Evolutionary conservation across 2,888 invertebrate species (phyloP), one percentile per base, ranked within the genome.

Genomic region (Harmothoe impar): DNA sequence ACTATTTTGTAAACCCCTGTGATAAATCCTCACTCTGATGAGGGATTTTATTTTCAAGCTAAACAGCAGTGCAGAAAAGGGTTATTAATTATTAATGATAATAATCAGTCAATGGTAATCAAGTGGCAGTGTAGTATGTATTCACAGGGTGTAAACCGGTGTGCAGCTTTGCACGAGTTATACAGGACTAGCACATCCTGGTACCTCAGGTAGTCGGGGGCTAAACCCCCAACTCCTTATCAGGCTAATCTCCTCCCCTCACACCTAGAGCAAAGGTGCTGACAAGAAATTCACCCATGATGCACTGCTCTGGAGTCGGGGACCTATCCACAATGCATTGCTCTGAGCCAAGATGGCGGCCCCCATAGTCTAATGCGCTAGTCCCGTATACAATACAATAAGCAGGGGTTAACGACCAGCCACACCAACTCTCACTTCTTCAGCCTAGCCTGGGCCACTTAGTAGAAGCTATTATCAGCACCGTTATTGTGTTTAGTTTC

Each of bases 71-170:
- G 43, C 81, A 33, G 25, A 29, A 43, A 35, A 35, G 81, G 81
- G 35, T 43, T n/a, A 81, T 7, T 77, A 1, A 62, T 43, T n/a
- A 81, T 7, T 77, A 1, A 62, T n/a, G 62, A 62, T 62, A 5
- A 31, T 77, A 31, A 77, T 77, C 77, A 77, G 77, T 25, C 31
- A 77, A 81, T 43, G 33, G 25, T 81, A 35, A 33, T 81, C 81
- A 81, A 81, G 81, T 81, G 81, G 81, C 81, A 81, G 81, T 81
- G 81, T 33, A 23, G n/a, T 35, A 43, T 81, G 43, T n/a, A 81
- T 43, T n/a, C n/a, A n/a, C n/a, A n/a, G n/a, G 25, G 17, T 17
- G 31, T 31, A 17, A 7, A 77, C 1, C 62, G 3, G 43, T 43
- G 10, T 43, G 15, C 25, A 62, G 15, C 62, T 62, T 25, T n/a